phyloP scores from a whole-genome alignment of 2,888 invertebrate species.

The Stictocephala bisonia region DNA sequence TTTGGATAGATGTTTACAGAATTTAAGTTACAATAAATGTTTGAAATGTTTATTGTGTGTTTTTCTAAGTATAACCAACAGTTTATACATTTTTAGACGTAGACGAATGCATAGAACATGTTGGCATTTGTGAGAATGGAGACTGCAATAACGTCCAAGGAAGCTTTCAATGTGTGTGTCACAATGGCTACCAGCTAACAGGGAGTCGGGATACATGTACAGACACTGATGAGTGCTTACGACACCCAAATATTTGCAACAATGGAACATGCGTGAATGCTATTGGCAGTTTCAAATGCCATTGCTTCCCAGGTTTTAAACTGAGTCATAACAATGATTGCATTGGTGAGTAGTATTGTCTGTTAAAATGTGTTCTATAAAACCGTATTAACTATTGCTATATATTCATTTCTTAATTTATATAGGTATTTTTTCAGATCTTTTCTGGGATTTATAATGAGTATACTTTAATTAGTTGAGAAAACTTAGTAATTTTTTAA shows the following conservation, averaged over 20 bases:
- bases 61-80: background rate
- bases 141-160: conserved; percentile 83
- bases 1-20: too few species aligned
- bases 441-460: too few species aligned
- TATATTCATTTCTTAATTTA: too few species aligned
- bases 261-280: conserved; percentile 81
- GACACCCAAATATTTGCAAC: conserved; percentile 79
- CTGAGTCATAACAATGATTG: conserved; percentile 83
- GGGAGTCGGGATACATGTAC: conserved; percentile 74
- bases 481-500: too few species aligned
- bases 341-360: conserved; percentile 74
- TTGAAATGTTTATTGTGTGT: conserved; percentile 5
- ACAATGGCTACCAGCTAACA: conserved; percentile 77
- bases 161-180: conserved; percentile 82
- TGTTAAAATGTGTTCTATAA: background rate
- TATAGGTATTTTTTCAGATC: too few species aligned
- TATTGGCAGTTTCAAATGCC: conserved; percentile 77
- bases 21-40: too few species aligned
- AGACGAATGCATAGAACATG: conserved; percentile 78
- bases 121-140: conserved; percentile 78
- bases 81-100: conserved; percentile 72
- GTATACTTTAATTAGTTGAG: too few species aligned
- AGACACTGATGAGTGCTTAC: conserved; percentile 79
- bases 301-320: conserved; percentile 81
- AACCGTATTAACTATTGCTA: too few species aligned